Conservation (phyloP, 2,113 vertebrate genomes). For the Crotalus viridis region DNA sequence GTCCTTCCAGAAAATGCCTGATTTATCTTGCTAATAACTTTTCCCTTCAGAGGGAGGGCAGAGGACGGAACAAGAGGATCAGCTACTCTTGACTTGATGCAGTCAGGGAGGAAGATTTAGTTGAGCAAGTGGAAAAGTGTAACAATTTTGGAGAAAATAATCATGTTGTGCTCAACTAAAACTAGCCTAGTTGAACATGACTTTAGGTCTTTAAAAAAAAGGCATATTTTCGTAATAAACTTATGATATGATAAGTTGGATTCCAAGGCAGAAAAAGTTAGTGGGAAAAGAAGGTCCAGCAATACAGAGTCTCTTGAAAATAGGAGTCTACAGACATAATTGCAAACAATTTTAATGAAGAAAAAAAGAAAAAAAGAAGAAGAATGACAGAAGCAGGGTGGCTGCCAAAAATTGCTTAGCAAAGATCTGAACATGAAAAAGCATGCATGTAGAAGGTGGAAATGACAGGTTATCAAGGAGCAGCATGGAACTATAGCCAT, state of each 20-base stretch:
- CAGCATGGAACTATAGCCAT: background rate
- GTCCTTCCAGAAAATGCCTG: background rate
- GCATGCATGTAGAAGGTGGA: background rate
- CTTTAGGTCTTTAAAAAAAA: too few species aligned
- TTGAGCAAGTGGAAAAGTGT: background rate
- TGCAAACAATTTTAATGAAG: background rate
- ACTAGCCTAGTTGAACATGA: background rate
- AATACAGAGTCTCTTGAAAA: background rate
- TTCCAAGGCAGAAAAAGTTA: background rate
- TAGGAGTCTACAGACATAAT: background rate
- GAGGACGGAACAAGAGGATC: background rate
- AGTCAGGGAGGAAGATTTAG: background rate
- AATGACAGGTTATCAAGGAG: background rate
- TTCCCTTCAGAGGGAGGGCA: background rate
- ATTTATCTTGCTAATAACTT: background rate
- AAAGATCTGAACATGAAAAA: background rate
- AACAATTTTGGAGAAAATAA: background rate
- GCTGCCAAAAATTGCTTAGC: background rate
- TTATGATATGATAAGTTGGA: background rate
- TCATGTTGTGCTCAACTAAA: background rate
- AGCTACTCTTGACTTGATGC: background rate
- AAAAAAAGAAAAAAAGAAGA: background rate
- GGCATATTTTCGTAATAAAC: too few species aligned
- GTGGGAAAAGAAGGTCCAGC: background rate
- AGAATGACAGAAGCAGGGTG: too few species aligned